Conservation (phyloP, 2,888 invertebrate genomes). For the Drosophila limbata region DNA sequence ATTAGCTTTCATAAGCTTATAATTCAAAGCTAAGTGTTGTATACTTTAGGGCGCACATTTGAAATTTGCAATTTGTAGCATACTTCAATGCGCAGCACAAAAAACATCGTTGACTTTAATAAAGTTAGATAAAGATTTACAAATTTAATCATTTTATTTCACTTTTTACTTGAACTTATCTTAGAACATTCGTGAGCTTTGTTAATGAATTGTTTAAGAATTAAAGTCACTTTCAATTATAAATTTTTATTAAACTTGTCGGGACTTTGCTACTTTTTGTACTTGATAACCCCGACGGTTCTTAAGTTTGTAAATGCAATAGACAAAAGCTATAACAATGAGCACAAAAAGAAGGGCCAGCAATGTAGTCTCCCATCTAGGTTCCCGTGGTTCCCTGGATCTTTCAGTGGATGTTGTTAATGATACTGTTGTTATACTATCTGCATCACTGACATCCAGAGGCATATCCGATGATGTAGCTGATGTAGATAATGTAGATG, state of each 20-base stretch:
- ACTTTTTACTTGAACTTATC: neutral
- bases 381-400: neutral
- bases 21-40: neutral
- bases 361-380: neutral
- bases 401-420: neutral
- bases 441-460: neutral
- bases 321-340: neutral
- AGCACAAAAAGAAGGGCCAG: neutral
- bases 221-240: neutral
- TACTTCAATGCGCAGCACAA: conserved; percentile 7
- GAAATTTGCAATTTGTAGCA: neutral
- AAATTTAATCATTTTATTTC: neutral
- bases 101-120: neutral
- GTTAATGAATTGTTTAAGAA: neutral
- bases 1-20: neutral
- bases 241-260: neutral
- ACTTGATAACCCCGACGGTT: conserved; percentile 18
- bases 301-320: conserved; percentile 7
- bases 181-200: neutral
- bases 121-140: neutral
- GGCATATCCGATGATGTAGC: neutral
- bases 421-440: neutral
- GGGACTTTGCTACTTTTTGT: neutral
- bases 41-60: conserved; percentile 20
- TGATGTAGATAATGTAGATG: neutral